Conservation (phyloP, 2,888 invertebrate species). For the Deilephila elpenor region DNA sequence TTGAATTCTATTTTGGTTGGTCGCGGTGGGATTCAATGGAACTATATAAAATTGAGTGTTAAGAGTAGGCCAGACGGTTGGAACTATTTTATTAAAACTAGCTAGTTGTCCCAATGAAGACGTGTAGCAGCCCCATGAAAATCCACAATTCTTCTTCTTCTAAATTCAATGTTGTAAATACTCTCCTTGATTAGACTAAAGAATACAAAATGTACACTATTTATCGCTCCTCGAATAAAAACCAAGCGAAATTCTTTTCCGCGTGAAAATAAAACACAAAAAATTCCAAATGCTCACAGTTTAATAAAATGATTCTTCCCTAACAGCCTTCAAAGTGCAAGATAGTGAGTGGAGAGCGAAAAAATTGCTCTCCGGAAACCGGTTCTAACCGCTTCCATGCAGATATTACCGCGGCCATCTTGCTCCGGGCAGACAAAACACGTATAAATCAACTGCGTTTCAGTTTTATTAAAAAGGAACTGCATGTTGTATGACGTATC, state of each 20-base stretch:
- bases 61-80: too few species aligned
- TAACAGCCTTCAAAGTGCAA: conserved; percentile 56
- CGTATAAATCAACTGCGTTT: conserved; percentile 69
- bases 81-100: too few species aligned
- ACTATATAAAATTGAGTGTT: too few species aligned
- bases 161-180: too few species aligned
- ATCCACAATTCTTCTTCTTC: too few species aligned
- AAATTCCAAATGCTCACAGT: conserved; percentile 32
- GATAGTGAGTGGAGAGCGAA: conserved; percentile 61
- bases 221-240: neutral
- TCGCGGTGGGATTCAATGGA: too few species aligned
- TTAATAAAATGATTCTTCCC: conserved; percentile 58
- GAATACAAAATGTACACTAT: neutral
- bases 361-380: conserved; percentile 61
- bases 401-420: conserved; percentile 73
- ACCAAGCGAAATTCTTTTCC: neutral
- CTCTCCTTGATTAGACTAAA: too few species aligned
- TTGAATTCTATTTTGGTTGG: too few species aligned
- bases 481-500: conserved; percentile 49
- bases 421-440: conserved; percentile 70
- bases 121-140: too few species aligned
- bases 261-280: neutral
- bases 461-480: conserved; percentile 69
- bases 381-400: conserved; percentile 62
- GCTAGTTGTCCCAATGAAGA: too few species aligned